Conservation (phyloP, 2,888 invertebrate species). For the Acronicta psi region DNA sequence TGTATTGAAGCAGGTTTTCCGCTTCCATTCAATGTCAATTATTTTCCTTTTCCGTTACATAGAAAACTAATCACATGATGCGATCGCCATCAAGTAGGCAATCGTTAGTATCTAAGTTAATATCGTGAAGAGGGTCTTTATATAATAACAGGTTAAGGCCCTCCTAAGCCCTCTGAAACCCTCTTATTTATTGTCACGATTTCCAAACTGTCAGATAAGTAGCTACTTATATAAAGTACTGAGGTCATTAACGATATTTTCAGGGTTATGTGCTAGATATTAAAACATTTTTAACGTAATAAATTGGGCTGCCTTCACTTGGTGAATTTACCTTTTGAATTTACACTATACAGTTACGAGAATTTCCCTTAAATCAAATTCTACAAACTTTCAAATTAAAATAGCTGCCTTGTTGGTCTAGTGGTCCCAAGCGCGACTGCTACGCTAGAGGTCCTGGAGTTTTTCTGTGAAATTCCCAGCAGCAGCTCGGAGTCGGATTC, state of each 20-base stretch:
- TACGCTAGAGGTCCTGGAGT: no score
- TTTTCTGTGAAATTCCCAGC: no score
- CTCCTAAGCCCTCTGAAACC: slow-evolving; percentile 7
- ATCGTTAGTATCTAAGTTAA: slow-evolving; percentile 20
- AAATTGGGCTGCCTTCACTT: no score
- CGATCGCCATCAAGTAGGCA: slow-evolving; percentile 3
- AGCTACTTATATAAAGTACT: not conserved
- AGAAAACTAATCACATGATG: slow-evolving; percentile 9
- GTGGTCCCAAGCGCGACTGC: no score
- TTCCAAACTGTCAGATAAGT: slow-evolving; percentile 18
- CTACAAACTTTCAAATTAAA: no score
- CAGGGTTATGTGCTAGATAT: not conserved
- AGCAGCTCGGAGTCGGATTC: no score
- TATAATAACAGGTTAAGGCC: slow-evolving; percentile 28
- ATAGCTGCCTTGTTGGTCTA: no score
- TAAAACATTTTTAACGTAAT: no score
- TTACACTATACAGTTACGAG: no score
- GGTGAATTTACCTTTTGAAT: no score
- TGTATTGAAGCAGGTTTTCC: not conserved
- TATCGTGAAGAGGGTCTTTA: slow-evolving; percentile 22
- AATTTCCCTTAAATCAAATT: no score
- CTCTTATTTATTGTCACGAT: slow-evolving; percentile 12
- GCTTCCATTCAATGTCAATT: not conserved
- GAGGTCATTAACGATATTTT: not conserved
- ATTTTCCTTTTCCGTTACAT: not conserved